A percentile compares a stretch with the other conserved stretches of the same genome.
phyloP scores from a whole-genome alignment of 1,140 invertebrate species.

The Drosophila ogumai region DNA sequence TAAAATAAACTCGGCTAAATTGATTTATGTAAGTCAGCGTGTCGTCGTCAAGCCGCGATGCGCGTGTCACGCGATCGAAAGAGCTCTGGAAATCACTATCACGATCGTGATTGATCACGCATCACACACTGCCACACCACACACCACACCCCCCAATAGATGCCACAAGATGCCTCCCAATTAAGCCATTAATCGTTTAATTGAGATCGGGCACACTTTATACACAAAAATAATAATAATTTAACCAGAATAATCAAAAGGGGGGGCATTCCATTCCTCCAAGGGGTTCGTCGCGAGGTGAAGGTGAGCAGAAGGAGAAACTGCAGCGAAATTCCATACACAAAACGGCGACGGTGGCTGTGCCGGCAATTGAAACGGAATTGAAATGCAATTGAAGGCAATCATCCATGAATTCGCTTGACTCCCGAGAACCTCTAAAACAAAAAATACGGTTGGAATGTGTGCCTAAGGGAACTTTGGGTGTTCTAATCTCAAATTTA shows the following conservation, averaged over 20 bases:
- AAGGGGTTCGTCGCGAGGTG: constrained; percentile 30
- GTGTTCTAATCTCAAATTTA: neutral
- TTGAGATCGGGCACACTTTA: constrained; percentile 32
- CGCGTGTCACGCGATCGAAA: constrained; percentile 37
- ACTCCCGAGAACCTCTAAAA: constrained; percentile 33
- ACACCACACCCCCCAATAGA: neutral
- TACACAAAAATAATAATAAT: constrained; percentile 1
- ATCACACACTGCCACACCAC: neutral
- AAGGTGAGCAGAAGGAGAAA: constrained; percentile 51
- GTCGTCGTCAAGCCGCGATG: constrained; percentile 15
- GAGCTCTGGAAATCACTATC: constrained; percentile 32
- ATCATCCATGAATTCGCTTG: constrained; percentile 46
- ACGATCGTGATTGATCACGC: constrained; percentile 40
- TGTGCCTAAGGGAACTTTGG: neutral
- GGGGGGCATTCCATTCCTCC: constrained; percentile 16
- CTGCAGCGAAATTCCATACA: constrained; percentile 30
- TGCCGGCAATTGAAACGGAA: constrained; percentile 50
- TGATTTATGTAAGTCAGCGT: constrained; percentile 72
- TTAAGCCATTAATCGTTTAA: constrained; percentile 49
- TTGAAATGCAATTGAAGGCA: constrained; percentile 57
- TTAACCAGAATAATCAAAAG: neutral
- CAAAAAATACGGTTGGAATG: neutral
- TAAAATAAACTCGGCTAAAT: constrained; percentile 76
- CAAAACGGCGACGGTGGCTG: neutral
- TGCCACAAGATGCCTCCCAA: constrained; percentile 21